Conservation (phyloP, 2,797 vertebrate species). For the Intellagama lesueurii region DNA sequence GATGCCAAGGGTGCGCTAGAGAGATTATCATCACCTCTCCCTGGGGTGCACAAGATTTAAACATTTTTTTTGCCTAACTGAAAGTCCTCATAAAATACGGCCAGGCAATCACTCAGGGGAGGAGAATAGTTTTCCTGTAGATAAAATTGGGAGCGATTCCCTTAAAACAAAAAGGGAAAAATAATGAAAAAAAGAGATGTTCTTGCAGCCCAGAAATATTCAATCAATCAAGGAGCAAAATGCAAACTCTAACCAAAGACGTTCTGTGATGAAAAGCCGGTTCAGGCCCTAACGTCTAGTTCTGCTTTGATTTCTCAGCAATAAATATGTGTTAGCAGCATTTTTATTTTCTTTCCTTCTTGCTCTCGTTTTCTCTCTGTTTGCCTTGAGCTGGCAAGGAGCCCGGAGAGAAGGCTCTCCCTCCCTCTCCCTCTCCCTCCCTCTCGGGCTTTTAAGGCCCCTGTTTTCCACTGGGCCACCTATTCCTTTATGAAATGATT, state of each 20-base stretch:
- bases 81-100: too few species aligned
- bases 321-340: not conserved
- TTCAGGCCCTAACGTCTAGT: slow-evolving; percentile 35
- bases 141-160: too few species aligned
- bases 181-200: too few species aligned
- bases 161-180: too few species aligned
- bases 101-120: too few species aligned
- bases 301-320: slow-evolving; percentile 25
- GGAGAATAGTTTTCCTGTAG: too few species aligned
- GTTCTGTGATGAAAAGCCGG: slow-evolving; percentile 46
- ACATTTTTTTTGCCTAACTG: too few species aligned
- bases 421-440: slow-evolving; percentile 3
- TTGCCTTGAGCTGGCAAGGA: slow-evolving; percentile 44
- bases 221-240: slow-evolving; percentile 12
- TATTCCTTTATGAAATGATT: slow-evolving; percentile 40
- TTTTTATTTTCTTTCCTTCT: slow-evolving; percentile 7
- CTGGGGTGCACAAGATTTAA: too few species aligned
- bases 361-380: slow-evolving; percentile 29
- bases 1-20: too few species aligned
- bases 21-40: too few species aligned
- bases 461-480: slow-evolving; percentile 45
- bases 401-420: slow-evolving; percentile 27
- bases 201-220: not conserved
- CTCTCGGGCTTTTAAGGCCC: slow-evolving; percentile 41
- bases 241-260: slow-evolving; percentile 37